Evolutionary conservation across 2,797 vertebrate species (phyloP).

Genomic region (Furcifer pardalis): DNA sequence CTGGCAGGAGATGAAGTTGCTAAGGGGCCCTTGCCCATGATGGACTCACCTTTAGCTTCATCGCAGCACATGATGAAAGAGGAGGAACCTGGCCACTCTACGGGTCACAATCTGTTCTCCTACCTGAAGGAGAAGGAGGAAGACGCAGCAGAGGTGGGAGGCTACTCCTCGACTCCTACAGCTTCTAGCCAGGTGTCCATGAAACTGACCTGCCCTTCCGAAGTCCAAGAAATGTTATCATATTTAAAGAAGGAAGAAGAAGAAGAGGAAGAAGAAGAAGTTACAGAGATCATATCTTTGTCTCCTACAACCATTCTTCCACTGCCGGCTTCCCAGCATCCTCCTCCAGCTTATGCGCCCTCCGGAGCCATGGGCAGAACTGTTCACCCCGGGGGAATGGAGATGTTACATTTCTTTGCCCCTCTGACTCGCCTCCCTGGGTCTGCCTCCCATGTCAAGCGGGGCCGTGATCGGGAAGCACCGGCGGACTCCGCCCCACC

Average conservation of each 20-base stretch:
- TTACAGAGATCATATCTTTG: not conserved
- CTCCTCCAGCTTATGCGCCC: not conserved
- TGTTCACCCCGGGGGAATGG: not conserved
- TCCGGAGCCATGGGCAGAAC: rapidly evolving
- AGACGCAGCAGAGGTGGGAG: not conserved
- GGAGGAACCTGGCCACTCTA: not conserved
- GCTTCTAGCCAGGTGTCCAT: not conserved
- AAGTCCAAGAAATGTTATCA: not conserved
- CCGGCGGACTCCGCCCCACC: not conserved
- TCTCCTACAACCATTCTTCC: not conserved
- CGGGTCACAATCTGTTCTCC: not conserved
- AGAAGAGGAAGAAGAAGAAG: not conserved
- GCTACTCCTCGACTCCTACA: not conserved
- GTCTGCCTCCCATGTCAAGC: not conserved
- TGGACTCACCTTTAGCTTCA: rapidly evolving
- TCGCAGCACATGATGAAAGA: not conserved
- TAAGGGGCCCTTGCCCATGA: not conserved
- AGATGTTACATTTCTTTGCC: conserved; percentile 7
- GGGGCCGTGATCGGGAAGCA: not conserved
- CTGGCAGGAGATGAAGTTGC: rapidly evolving
- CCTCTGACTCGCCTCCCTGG: not conserved
- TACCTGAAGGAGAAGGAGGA: conserved; percentile 21
- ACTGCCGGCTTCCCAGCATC: rapidly evolving
- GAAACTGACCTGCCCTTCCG: not conserved
- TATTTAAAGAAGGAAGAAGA: conserved; percentile 31